Conservation (phyloP, 2,113 vertebrate genomes). For the Elephas maximus region DNA sequence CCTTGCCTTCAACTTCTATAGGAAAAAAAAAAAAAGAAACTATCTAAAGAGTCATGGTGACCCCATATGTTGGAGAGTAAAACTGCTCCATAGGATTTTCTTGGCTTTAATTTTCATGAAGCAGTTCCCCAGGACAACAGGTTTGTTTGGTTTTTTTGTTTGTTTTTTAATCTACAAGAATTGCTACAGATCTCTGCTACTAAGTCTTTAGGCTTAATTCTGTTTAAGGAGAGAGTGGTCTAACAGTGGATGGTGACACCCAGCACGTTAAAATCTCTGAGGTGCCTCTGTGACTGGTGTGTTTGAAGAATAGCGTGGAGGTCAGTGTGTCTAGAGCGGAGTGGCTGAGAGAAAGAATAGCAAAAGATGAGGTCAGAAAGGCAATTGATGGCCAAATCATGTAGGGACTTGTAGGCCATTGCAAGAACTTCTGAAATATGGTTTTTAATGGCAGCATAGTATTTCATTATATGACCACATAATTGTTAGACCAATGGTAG, state of each 20-base stretch:
- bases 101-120: too few species aligned
- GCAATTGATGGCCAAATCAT: not conserved
- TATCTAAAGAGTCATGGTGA: too few species aligned
- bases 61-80: too few species aligned
- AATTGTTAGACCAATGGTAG: not conserved
- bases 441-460: not conserved
- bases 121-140: too few species aligned
- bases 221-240: not conserved
- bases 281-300: not conserved
- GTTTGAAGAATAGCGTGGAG: not conserved
- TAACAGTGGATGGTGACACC: not conserved
- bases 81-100: too few species aligned
- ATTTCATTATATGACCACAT: not conserved
- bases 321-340: not conserved
- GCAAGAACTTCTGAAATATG: not conserved
- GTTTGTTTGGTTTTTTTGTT: too few species aligned
- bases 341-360: not conserved
- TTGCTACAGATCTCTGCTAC: too few species aligned
- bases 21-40: too few species aligned
- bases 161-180: too few species aligned
- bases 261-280: not conserved
- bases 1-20: too few species aligned
- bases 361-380: not conserved
- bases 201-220: not conserved
- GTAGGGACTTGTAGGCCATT: not conserved